Evolutionary conservation across 2,797 vertebrate genomes (phyloP).

Genomic region (Taeniopygia guttata): DNA sequence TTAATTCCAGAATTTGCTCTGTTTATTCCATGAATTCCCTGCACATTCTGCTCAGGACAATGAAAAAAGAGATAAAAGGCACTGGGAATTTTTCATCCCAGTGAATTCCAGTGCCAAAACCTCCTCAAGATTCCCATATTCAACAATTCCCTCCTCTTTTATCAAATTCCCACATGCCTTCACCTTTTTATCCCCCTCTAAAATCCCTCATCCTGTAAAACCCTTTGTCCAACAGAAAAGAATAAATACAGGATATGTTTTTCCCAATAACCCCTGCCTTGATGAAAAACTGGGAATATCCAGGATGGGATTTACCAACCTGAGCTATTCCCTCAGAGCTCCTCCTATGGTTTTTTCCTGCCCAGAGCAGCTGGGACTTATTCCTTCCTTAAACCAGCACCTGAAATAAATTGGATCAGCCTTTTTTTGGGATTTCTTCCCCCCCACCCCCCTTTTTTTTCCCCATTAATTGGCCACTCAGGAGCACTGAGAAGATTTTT

Average conservation of each 20-base stretch:
- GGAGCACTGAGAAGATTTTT: background rate
- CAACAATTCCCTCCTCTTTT: background rate
- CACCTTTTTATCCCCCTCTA: background rate
- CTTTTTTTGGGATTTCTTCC: background rate
- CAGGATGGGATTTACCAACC: rapidly evolving
- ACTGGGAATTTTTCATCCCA: background rate
- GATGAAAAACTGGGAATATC: rapidly evolving
- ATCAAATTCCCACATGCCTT: rapidly evolving
- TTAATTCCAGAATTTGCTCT: background rate
- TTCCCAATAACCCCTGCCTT: background rate
- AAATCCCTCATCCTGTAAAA: rapidly evolving
- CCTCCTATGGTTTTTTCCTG: rapidly evolving
- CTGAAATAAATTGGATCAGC: background rate
- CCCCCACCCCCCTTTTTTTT: too few relatives aligned
- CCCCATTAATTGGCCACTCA: rapidly evolving
- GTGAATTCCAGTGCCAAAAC: rapidly evolving
- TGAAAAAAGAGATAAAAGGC: rapidly evolving
- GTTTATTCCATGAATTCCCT: background rate
- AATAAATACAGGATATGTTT: background rate
- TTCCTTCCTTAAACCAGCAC: background rate
- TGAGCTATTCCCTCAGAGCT: background rate
- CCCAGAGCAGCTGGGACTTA: background rate
- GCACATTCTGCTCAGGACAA: background rate
- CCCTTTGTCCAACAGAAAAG: background rate
- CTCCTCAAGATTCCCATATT: background rate